phyloP scores from a whole-genome alignment of 2,888 invertebrate genomes.

The Nipponacmea schrenckii region DNA sequence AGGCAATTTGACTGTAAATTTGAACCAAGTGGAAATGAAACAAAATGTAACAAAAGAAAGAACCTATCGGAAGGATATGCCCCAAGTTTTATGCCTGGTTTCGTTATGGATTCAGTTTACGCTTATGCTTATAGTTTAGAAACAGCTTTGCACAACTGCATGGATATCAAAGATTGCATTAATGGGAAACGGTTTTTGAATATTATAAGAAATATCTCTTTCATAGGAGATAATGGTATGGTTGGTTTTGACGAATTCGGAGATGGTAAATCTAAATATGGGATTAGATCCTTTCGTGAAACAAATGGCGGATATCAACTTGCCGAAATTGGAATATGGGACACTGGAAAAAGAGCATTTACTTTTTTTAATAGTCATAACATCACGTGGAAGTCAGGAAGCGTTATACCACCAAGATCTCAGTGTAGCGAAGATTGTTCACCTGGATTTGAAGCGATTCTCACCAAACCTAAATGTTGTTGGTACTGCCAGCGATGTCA shows the following conservation, averaged over 20 bases:
- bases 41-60: background rate
- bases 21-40: background rate
- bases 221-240: conserved; percentile 27
- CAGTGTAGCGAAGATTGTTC: conserved; percentile 39
- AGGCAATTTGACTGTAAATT: background rate
- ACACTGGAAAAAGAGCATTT: conserved; percentile 16
- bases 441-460: conserved; percentile 32
- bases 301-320: conserved; percentile 11
- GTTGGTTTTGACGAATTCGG: conserved; percentile 33
- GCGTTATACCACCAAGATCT: background rate
- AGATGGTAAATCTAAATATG: conserved; percentile 31
- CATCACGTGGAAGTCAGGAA: conserved; percentile 15
- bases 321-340: conserved; percentile 32
- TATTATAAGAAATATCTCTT: conserved; percentile 24
- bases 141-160: conserved; percentile 23
- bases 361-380: conserved; percentile 10
- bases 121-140: conserved; percentile 35
- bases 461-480: conserved; percentile 40
- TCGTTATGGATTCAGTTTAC: conserved; percentile 35
- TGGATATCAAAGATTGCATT: conserved; percentile 21
- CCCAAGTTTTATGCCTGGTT: conserved; percentile 29
- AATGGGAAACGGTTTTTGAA: conserved; percentile 12
- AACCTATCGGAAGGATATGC: conserved; percentile 16
- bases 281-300: conserved; percentile 21
- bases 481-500: conserved; percentile 45